phyloP scores from a whole-genome alignment of 1,140 invertebrate genomes.

The Aricia agestis region DNA sequence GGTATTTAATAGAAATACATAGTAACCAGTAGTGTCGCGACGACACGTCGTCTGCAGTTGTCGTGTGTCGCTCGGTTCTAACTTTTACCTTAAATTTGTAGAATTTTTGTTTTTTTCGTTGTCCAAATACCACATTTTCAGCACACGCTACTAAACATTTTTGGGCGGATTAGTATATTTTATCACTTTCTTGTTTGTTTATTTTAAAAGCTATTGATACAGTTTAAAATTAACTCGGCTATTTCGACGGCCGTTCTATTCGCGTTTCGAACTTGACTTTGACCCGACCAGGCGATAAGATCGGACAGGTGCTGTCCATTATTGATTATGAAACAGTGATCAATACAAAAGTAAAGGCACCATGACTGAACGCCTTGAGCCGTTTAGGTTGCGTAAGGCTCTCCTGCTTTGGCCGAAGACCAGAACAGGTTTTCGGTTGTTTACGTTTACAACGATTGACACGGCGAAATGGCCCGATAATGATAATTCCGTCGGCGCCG shows the following conservation, averaged over 20 bases:
- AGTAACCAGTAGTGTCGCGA: too few relatives aligned
- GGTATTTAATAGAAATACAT: too few relatives aligned
- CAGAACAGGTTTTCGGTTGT: not conserved
- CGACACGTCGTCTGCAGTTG: too few relatives aligned
- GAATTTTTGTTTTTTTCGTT: too few relatives aligned
- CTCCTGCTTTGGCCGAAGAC: not conserved
- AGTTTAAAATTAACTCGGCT: not conserved
- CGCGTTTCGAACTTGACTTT: constrained; percentile 6
- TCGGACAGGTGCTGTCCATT: not conserved
- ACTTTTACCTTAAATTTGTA: too few relatives aligned
- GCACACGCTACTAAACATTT: too few relatives aligned
- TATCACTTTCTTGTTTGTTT: too few relatives aligned
- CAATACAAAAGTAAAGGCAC: constrained; percentile 10
- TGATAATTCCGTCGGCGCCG: constrained; percentile 7
- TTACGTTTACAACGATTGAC: not conserved
- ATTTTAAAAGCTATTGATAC: not conserved
- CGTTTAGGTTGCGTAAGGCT: constrained; percentile 6
- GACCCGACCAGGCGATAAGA: constrained; percentile 8
- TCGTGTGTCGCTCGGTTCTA: too few relatives aligned
- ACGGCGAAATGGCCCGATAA: not conserved
- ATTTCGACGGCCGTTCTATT: not conserved
- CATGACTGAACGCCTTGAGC: constrained; percentile 3
- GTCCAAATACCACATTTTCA: too few relatives aligned
- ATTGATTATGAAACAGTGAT: constrained; percentile 12
- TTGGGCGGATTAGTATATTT: too few relatives aligned